Conservation (phyloP, 2,888 invertebrate species). For the Oxytorus armatus region DNA sequence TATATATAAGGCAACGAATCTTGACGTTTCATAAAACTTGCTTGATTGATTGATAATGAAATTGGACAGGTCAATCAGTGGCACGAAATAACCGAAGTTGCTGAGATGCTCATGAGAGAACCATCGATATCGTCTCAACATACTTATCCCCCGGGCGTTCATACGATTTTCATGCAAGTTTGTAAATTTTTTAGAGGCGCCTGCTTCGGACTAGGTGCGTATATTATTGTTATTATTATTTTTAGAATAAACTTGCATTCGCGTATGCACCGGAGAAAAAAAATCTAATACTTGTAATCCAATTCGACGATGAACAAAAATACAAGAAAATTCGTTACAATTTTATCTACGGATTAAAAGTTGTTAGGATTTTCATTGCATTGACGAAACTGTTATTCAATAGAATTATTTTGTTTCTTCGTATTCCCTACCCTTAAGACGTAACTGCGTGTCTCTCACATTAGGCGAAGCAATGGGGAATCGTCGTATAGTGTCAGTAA, state of each 20-base stretch:
- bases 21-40: constrained; percentile 12
- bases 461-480: constrained; percentile 88
- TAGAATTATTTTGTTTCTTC: neutral
- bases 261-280: neutral
- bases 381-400: neutral
- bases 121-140: constrained; percentile 76
- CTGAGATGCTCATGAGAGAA: constrained; percentile 78
- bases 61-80: constrained; percentile 78
- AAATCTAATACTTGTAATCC: neutral
- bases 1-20: neutral
- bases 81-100: constrained; percentile 81
- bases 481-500: constrained; percentile 88
- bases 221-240: neutral
- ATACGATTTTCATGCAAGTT: constrained; percentile 85
- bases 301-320: neutral
- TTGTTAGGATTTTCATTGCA: neutral
- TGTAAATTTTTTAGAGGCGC: constrained; percentile 87
- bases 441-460: constrained; percentile 6
- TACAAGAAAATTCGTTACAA: neutral
- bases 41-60: constrained; percentile 25
- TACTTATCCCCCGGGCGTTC: constrained; percentile 75
- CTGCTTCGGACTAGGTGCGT: constrained; percentile 88
- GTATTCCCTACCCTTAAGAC: neutral
- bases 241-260: neutral
- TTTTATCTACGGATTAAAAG: neutral